Evolutionary conservation across 2,113 vertebrate genomes (phyloP).

Genomic region (Pyxicephalus adspersus): DNA sequence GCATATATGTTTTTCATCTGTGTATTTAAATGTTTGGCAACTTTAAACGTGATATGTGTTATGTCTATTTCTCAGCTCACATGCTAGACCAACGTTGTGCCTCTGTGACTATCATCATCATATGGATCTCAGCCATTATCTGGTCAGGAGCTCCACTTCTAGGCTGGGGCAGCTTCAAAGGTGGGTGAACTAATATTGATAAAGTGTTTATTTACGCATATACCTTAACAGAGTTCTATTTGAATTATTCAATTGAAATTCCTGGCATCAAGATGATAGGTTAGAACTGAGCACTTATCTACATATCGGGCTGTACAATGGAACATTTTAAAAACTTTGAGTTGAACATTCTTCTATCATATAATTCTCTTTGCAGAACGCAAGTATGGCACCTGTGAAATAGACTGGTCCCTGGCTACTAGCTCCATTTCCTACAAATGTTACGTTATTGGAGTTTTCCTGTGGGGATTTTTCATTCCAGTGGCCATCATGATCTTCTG

Average conservation of each 20-base stretch:
- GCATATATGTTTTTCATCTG: too few species aligned
- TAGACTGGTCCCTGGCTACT: slow-evolving; percentile 49
- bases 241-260: too few species aligned
- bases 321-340: too few species aligned
- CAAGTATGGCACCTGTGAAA: slow-evolving; percentile 57
- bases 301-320: too few species aligned
- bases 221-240: background rate
- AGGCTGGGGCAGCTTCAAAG: slow-evolving; percentile 65
- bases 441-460: slow-evolving; percentile 50
- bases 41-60: background rate
- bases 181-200: slow-evolving; percentile 36
- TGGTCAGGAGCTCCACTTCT: slow-evolving; percentile 61
- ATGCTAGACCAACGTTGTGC: slow-evolving; percentile 54
- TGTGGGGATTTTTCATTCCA: slow-evolving; percentile 60
- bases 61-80: slow-evolving; percentile 54
- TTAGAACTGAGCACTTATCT: background rate
- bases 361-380: slow-evolving; percentile 48
- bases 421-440: slow-evolving; percentile 57
- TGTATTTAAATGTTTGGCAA: too few species aligned
- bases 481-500: slow-evolving; percentile 50
- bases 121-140: slow-evolving; percentile 61
- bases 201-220: background rate
- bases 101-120: slow-evolving; percentile 49
- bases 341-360: background rate
- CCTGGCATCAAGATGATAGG: background rate